Evolutionary conservation across 1,140 invertebrate genomes (phyloP), one percentile per base, ranked within the genome.

Genomic region (Ephestia elutella): DNA sequence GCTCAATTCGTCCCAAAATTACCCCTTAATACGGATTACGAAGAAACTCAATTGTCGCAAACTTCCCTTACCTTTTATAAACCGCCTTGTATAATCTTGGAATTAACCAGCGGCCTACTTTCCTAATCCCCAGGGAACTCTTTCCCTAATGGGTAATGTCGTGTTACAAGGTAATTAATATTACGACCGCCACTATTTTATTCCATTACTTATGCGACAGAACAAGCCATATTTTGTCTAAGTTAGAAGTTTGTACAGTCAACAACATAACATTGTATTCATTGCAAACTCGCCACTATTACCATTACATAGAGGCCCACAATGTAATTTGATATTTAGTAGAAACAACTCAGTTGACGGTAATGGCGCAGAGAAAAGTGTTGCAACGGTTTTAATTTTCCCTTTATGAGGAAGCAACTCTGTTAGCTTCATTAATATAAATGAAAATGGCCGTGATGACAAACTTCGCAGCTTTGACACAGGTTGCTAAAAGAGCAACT

Each of bases 141-240:
- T 64, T 44, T 44, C 10, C 67, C 50, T 49, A 44, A 63, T 56
- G 58, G 63, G 63, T 79, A 78, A 73, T 86, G 73, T 73, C 80
- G 74, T 83, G 78, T 80, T 75, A 69, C 63, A 56, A 60, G 64
- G 78, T 83, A 86, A 86, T 86, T 83, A 86, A 82, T 85, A 81
- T 78, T 61, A 68, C 57, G 59, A 65, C 66, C 66, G 68, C 73
- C 71, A 80, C 77, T 83, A 81, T 83, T 82, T 86, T 86, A 86
- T 80, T 81, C 75, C 75, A 82, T 82, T 83, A 83, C 75, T 72
- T 72, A 71, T 66, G 65, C 63, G 71, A 73, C 70, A 66, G 67
- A 57, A 71, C 74, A 72, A 65, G 71, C 64, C 63, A 70, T 78
- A 74, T 74, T 65, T 80, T 78, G n/a, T 73, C 67, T 73, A 66